Conservation (phyloP, 23 tunicate genomes). For the Ascidia mentula region DNA sequence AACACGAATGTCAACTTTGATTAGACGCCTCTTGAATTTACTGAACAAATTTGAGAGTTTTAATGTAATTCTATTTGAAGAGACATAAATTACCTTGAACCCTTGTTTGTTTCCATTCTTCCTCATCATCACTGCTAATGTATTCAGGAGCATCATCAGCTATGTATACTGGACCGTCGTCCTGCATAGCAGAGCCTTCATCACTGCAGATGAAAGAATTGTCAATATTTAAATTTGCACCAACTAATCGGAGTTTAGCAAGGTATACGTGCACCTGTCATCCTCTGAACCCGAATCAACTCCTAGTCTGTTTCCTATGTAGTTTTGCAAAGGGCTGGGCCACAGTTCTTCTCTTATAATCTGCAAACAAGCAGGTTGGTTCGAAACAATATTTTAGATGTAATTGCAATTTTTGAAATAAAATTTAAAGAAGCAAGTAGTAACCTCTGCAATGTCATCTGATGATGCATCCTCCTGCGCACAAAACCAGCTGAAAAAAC, state of each 20-base stretch:
- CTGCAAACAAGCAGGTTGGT: no score
- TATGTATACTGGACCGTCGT: slow-evolving; percentile 43
- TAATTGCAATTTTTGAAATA: no score
- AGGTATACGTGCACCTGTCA: slow-evolving; percentile 26
- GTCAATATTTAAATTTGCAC: no score
- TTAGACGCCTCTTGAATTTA: no score
- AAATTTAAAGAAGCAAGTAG: no score
- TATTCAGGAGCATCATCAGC: slow-evolving; percentile 61
- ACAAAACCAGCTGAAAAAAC: slow-evolving; percentile 93
- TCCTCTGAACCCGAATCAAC: slow-evolving; percentile 46
- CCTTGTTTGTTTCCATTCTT: slow-evolving; percentile 29
- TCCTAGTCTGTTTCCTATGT: slow-evolving; percentile 29
- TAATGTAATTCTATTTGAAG: neutral
- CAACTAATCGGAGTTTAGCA: neutral
- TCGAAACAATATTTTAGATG: no score
- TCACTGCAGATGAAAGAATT: no score
- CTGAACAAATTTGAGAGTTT: neutral
- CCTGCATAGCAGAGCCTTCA: neutral
- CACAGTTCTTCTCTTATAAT: slow-evolving; percentile 87
- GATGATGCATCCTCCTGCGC: slow-evolving; percentile 88
- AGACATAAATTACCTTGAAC: neutral
- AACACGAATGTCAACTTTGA: no score
- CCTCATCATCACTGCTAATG: slow-evolving; percentile 83
- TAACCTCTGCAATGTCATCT: slow-evolving; percentile 91
- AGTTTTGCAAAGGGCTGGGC: slow-evolving; percentile 82